These are phyloP conservation scores for Podocnemis expansa DNA, from an alignment of 2,113 vertebrate genomes.

Conservation along the genomic window DNA sequence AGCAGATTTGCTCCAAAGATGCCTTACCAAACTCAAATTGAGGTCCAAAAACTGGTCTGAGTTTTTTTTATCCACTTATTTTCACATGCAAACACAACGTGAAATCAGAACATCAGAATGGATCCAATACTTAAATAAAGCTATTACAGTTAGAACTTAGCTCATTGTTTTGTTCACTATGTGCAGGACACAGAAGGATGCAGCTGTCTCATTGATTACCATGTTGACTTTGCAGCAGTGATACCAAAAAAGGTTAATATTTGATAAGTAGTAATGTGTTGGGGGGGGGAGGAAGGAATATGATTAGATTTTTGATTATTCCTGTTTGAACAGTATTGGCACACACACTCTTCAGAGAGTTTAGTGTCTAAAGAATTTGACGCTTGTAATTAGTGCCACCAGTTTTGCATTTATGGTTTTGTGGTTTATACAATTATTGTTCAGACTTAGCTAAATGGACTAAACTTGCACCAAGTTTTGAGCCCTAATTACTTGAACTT, in stretches of 20 bases:
- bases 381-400: background rate
- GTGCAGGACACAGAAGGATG: background rate
- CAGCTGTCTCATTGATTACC: background rate
- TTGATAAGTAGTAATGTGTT: background rate
- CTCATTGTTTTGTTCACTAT: background rate
- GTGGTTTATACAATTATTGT: background rate
- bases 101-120: rapidly evolving
- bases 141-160: background rate
- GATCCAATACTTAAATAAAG: background rate
- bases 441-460: background rate
- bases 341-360: background rate
- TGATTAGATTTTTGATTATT: background rate
- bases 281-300: background rate
- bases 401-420: background rate
- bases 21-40: background rate
- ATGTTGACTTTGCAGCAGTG: background rate
- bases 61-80: background rate
- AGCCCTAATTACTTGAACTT: background rate
- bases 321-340: background rate
- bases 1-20: background rate
- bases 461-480: rapidly evolving
- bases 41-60: background rate
- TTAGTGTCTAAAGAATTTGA: rapidly evolving
- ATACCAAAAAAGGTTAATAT: background rate
- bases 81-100: background rate